Evolutionary conservation across 1,140 invertebrate species (phyloP), one percentile per base, ranked within the genome.

Genomic region (Bacillus rossius): DNA sequence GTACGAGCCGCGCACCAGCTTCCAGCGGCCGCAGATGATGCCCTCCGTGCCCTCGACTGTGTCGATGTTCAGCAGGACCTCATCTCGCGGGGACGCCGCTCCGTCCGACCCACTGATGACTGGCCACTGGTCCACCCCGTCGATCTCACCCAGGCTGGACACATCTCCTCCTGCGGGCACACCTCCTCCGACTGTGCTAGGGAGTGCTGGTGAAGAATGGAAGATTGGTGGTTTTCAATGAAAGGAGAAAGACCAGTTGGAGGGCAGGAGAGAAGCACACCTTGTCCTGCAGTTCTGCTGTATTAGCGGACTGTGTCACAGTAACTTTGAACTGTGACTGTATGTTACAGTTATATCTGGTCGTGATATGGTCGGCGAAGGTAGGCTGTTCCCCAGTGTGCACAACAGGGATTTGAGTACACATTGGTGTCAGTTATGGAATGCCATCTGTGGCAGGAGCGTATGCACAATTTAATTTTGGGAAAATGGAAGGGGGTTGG

Each of bases 21-120:
- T 94, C 76, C 82, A 92, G 52, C 86, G 77, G 7, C 82, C 85
- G 51, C 75, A 64, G 57, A 86, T 73, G 10, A 91, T 71, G 0
- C 83, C 83, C 3, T 75, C 75, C 57, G 86, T 82, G 26, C 80
- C 74, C 45, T 69, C 74, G 3, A 81, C 70, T n/a, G 84, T 82
- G 63, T 93, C 89, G 60, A 92, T 87, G 64, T 87, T 87, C 64
- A 89, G 80, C 0, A 93, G 69, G 2, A 92, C 71, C 63, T 89
- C 82, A 0, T 71, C 76, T 65, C 89, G 68, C 3, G 81, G 72
- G 52, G 81, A 78, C 5, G 67, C 61, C 0, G 64, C 62, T 29
- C 77, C 74, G 34, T 77, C 68, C 1, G 74, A 75, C 29, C 10
- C 5, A 10, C 29, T 34, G 19, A 92, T 69, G 3, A 78, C 66